Evolutionary conservation across 2,888 invertebrate species (phyloP), one percentile per base, ranked within the genome.

Genomic region (Bedellia somnulentella): DNA sequence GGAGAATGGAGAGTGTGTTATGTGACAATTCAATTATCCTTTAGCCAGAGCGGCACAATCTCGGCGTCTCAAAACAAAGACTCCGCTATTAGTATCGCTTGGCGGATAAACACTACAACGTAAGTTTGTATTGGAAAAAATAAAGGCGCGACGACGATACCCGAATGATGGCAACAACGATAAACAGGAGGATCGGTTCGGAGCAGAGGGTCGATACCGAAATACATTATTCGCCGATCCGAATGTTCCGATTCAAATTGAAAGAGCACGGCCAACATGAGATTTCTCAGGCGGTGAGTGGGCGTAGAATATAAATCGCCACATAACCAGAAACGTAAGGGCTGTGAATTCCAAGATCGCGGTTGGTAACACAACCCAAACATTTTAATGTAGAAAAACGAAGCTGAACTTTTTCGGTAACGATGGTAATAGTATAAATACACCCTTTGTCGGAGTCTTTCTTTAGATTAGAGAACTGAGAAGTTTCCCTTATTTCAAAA

Each of bases 181-280:
- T 71, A 75, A 73, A 73, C 71, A 70, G 67, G 63, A 70, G 67
- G 71, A 75, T 71, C 66, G 70, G 64, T 59, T 59, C 56, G 52
- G 51, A 58, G 26, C 60, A 57, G 63, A 64, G 70, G 73, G 71
- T 71, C 73, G 70, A 71, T 75, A 73, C 62, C 73, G 66, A 71
- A 70, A 75, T 75, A 73, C 73, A 71, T 75, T 75, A 75, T 71
- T 70, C 68, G 63, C 68, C 71, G 73, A 71, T 68, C 68, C 66
- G 64, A 73, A 70, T 70, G 73, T 73, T 73, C 71, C 73, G 73
- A 71, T 75, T 75, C 73, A 75, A 75, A 75, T 75, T 73, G 75
- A 75, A 75, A 75, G 75, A 75, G 75, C 75, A 71, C 71, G 71
- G 68, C 63, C 67, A 66, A 73, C 75, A 71, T 67, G 68, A 75